These are phyloP conservation scores for Drosophila lini DNA, from an alignment of 1,140 invertebrate genomes.

Conservation along the genomic window DNA sequence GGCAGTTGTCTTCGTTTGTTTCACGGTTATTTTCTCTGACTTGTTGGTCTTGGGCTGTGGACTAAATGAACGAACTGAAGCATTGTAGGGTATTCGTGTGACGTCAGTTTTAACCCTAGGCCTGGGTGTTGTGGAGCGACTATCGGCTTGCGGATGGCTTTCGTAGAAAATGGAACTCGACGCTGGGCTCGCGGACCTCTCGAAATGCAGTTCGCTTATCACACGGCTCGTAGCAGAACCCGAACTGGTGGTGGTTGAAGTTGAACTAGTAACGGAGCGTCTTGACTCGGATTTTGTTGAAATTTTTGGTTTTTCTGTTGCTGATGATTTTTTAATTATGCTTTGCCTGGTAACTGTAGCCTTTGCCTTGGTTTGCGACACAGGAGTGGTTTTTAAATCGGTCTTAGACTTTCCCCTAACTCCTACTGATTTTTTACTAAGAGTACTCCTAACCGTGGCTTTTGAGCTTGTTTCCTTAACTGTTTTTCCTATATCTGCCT, in stretches of 20 bases:
- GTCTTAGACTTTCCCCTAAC: conserved; percentile 34
- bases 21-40: conserved; percentile 27
- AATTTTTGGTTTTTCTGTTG: conserved; percentile 26
- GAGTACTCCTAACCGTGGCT: background rate
- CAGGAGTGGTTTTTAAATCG: background rate
- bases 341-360: conserved; percentile 10
- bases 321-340: conserved; percentile 12
- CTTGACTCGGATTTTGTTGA: conserved; percentile 55
- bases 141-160: conserved; percentile 70
- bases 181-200: conserved; percentile 69
- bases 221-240: conserved; percentile 66
- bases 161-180: conserved; percentile 79
- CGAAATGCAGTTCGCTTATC: conserved; percentile 72
- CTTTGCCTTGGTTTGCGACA: conserved; percentile 27
- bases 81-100: conserved; percentile 69
- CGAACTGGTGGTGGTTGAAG: conserved; percentile 64
- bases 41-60: conserved; percentile 53
- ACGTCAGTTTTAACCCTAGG: conserved; percentile 77
- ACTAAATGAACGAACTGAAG: conserved; percentile 60
- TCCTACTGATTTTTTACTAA: conserved; percentile 19
- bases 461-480: background rate
- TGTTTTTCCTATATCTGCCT: conserved; percentile 15
- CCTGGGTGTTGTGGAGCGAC: conserved; percentile 70
- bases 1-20: conserved; percentile 38
- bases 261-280: conserved; percentile 67